phyloP scores from a whole-genome alignment of 2,113 vertebrate species.

The rabbit (Oryctolagus cuniculus) region mOryCun1.1 NC_091441.1:52606001-52606500 shows the following conservation, averaged over 20 bases:
- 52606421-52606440: conserved; percentile 85
- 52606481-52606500: conserved; percentile 83
- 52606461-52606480: conserved; percentile 86
- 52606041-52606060: conserved; percentile 23
- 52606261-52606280: conserved; percentile 70
- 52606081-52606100: neutral
- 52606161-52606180: conserved; percentile 36
- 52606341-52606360: conserved; percentile 79
- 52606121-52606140: conserved; percentile 54
- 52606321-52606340: conserved; percentile 79
- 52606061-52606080: neutral
- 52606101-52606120: conserved; percentile 54
- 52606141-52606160: neutral
- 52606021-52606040: neutral
- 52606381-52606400: conserved; percentile 85
- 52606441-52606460: conserved; percentile 86
- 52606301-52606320: conserved; percentile 81
- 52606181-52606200: conserved; percentile 35
- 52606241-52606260: conserved; percentile 66
- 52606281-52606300: conserved; percentile 68
- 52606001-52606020: neutral
- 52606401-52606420: conserved; percentile 87
- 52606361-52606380: conserved; percentile 85
- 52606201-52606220: conserved; percentile 48
- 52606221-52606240: neutral